Evolutionary conservation across 2,113 vertebrate genomes (phyloP).

Genomic region (Saguinus imperator): DNA sequence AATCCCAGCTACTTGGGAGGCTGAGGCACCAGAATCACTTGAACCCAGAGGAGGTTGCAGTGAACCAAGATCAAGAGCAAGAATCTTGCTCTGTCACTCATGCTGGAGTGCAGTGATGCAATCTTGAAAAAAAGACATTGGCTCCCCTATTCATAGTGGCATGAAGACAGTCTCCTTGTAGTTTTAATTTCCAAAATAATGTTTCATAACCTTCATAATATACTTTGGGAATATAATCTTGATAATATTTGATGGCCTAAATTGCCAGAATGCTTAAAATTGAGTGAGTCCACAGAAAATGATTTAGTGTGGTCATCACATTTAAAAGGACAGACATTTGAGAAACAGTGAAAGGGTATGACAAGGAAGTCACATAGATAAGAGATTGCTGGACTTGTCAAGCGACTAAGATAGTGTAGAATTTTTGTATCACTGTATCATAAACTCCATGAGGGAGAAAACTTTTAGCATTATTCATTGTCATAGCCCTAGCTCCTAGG

Average conservation of each 20-base stretch:
- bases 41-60: no score
- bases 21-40: no score
- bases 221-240: neutral
- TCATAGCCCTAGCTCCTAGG: neutral
- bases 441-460: neutral
- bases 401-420: neutral
- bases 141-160: neutral
- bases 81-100: no score
- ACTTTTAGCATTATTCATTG: neutral
- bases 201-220: neutral
- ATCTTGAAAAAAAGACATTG: neutral
- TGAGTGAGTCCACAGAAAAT: neutral
- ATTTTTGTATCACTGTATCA: neutral
- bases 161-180: neutral
- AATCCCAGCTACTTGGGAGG: no score
- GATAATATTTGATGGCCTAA: neutral
- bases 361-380: neutral
- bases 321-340: neutral
- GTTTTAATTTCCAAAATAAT: constrained; percentile 15
- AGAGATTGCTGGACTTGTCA: neutral
- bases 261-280: neutral
- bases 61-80: no score
- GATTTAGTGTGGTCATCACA: neutral
- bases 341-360: neutral
- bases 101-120: no score